Percentiles rank a stretch among this genome's conserved stretches.
Evolutionary conservation across 2,888 invertebrate species (phyloP).

Genomic region (Carterocephalus palaemon): DNA sequence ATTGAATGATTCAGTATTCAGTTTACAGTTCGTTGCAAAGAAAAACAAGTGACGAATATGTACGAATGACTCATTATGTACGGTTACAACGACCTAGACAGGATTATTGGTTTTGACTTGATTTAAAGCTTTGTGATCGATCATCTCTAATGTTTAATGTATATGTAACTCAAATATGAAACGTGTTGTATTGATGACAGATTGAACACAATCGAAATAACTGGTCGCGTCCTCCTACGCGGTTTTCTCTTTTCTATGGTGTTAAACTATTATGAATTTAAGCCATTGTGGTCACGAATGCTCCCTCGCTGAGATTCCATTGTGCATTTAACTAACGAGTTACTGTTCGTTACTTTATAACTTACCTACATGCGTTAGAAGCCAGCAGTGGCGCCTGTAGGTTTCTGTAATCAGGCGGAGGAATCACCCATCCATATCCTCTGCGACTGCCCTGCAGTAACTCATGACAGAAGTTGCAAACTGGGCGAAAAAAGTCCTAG

Average conservation of each 20-base stretch:
- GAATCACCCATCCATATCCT: no score
- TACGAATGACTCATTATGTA: neutral
- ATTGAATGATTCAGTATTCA: no score
- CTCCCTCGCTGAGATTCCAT: constrained; percentile 5
- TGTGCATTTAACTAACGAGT: neutral
- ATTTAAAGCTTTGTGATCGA: neutral
- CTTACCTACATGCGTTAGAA: no score
- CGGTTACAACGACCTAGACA: neutral
- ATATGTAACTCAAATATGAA: neutral
- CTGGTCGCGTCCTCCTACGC: constrained; percentile 55
- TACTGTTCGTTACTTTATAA: no score
- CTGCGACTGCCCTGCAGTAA: no score
- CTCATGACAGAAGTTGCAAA: no score
- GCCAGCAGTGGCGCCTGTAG: no score
- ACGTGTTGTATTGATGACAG: constrained; percentile 31
- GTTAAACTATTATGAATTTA: constrained; percentile 11
- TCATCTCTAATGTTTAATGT: constrained; percentile 6
- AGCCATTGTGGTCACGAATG: constrained; percentile 25
- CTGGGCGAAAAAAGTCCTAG: no score
- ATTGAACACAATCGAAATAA: constrained; percentile 41
- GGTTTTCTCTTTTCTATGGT: constrained; percentile 44
- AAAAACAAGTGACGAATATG: no score
- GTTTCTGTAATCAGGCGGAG: no score
- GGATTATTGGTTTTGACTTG: neutral
- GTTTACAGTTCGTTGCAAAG: no score